Conservation (phyloP, 2,113 vertebrate genomes). For the Capreolus pygargus region DNA sequence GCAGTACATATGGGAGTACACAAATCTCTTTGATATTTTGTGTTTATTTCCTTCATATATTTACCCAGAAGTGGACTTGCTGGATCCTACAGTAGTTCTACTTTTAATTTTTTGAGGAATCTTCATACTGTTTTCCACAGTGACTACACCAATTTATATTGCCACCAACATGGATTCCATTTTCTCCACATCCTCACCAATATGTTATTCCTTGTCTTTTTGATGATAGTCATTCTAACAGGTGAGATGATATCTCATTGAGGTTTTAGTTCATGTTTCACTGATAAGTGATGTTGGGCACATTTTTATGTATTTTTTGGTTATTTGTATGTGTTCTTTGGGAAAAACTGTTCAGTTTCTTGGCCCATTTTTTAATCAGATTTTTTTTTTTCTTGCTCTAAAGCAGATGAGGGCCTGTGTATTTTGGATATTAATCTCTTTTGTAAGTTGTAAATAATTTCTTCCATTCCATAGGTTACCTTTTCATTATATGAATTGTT, state of each 20-base stretch:
- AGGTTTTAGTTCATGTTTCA: neutral
- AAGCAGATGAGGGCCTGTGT: neutral
- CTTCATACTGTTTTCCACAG: neutral
- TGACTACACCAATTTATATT: neutral
- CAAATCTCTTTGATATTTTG: neutral
- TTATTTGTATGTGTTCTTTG: neutral
- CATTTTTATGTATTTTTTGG: neutral
- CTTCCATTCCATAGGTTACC: neutral
- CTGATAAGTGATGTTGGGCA: neutral
- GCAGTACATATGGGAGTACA: neutral
- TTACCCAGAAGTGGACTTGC: neutral
- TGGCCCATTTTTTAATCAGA: neutral
- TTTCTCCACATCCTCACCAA: neutral
- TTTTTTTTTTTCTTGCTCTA: neutral
- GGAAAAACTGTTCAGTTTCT: neutral
- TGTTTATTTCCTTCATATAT: neutral
- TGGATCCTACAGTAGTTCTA: neutral
- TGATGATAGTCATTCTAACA: neutral
- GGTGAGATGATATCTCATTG: neutral
- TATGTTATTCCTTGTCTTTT: neutral
- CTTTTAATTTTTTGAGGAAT: neutral
- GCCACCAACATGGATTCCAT: neutral
- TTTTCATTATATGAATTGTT: neutral
- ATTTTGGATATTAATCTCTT: neutral
- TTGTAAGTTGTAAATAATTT: neutral